Evolutionary conservation across 2,113 vertebrate genomes (phyloP).

Genomic region (Mellivora capensis): DNA sequence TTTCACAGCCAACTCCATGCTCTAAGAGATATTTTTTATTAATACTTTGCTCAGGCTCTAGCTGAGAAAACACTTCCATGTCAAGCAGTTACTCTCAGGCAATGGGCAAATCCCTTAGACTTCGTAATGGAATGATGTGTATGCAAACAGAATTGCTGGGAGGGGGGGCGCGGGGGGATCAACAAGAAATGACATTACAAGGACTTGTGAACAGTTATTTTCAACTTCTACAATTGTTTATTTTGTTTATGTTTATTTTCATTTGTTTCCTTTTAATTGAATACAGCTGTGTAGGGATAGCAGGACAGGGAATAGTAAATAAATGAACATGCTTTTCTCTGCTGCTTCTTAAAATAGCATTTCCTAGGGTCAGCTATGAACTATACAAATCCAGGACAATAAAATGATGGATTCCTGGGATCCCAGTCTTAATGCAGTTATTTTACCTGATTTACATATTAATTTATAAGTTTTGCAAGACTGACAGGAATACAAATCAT

Average conservation of each 20-base stretch:
- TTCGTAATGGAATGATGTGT: neutral
- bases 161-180: accelerated
- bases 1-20: neutral
- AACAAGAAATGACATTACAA: neutral
- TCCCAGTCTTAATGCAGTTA: neutral
- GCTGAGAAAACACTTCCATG: neutral
- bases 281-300: neutral
- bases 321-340: neutral
- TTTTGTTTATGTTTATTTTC: neutral
- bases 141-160: neutral
- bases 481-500: neutral
- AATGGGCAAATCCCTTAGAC: neutral
- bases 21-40: neutral
- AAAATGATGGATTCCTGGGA: neutral
- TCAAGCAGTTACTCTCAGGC: neutral
- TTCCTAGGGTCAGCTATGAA: neutral
- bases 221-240: neutral
- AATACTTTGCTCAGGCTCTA: neutral
- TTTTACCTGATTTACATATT: neutral
- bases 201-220: neutral
- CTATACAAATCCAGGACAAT: neutral
- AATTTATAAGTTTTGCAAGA: neutral
- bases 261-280: neutral
- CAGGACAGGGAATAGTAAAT: neutral
- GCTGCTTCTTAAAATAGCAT: neutral